Percentiles rank a stretch among this genome's conserved stretches.
phyloP scores from a whole-genome alignment of 2,113 vertebrate species.

The Antigone vipio region DNA sequence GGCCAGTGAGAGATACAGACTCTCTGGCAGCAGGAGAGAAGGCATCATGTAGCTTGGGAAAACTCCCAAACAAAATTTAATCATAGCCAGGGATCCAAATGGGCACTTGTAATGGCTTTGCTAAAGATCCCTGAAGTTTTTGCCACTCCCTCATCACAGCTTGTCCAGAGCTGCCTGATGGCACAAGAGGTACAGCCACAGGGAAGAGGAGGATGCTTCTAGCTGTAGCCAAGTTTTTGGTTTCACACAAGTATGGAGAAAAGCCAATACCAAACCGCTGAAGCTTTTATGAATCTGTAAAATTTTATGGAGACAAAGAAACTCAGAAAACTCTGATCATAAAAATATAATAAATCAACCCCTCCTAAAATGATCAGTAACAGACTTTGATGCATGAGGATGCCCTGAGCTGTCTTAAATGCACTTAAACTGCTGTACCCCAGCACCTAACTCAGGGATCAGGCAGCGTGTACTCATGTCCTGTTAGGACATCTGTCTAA shows the following conservation, averaged over 20 bases:
- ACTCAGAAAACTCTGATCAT: background rate
- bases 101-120: background rate
- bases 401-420: background rate
- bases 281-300: background rate
- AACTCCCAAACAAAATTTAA: slow-evolving; percentile 17
- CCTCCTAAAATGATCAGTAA: background rate
- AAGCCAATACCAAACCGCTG: background rate
- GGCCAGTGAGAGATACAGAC: background rate
- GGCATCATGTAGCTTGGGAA: background rate
- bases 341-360: background rate
- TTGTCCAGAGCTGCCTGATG: background rate
- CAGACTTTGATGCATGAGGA: background rate
- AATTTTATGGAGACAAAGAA: background rate
- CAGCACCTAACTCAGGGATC: background rate
- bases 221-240: background rate
- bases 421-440: background rate
- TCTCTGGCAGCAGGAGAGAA: background rate
- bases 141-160: background rate
- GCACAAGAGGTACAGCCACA: background rate
- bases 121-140: background rate
- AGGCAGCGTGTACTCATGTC: background rate
- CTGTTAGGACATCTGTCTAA: slow-evolving; percentile 1
- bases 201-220: background rate
- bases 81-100: background rate
- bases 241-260: background rate